Evolutionary conservation across 2,113 vertebrate genomes (phyloP).

Genomic region (Poecile atricapillus): DNA sequence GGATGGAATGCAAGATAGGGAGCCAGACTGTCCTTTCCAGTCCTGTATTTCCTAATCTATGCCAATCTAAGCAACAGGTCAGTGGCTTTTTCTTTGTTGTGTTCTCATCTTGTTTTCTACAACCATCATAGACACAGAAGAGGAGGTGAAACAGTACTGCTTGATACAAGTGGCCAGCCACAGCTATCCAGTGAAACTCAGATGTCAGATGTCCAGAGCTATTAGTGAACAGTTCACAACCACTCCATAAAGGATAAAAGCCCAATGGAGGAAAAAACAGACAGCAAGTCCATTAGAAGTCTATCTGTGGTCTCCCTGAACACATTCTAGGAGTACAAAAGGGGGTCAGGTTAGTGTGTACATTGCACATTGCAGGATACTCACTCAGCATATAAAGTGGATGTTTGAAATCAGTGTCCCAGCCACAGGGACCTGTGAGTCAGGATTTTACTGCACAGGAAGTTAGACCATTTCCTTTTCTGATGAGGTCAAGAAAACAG

Average conservation of each 20-base stretch:
- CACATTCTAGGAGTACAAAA: not conserved
- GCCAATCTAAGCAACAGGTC: not conserved
- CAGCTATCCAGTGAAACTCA: not conserved
- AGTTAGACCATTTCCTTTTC: not conserved
- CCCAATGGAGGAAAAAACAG: not conserved
- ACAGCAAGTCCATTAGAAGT: not conserved
- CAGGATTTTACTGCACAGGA: not conserved
- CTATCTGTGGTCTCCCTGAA: not conserved
- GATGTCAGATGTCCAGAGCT: not conserved
- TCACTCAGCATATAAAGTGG: not conserved
- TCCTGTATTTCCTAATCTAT: not conserved
- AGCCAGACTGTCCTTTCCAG: not conserved
- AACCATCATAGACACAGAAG: not conserved
- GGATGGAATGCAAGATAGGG: rapidly evolving
- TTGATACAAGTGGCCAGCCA: not conserved
- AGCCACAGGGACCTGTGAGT: not conserved
- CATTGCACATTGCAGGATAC: not conserved
- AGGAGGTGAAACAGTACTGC: not conserved
- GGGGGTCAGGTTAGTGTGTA: not conserved
- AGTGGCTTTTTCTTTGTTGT: not conserved
- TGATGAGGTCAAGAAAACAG: not conserved
- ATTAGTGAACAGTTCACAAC: not conserved
- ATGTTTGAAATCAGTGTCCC: not conserved
- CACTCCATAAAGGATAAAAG: not conserved
- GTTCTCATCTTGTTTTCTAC: not conserved